Base-by-base conservation (phyloP, 1,140 invertebrate genomes). In the Zaprionus taronus region DNA sequence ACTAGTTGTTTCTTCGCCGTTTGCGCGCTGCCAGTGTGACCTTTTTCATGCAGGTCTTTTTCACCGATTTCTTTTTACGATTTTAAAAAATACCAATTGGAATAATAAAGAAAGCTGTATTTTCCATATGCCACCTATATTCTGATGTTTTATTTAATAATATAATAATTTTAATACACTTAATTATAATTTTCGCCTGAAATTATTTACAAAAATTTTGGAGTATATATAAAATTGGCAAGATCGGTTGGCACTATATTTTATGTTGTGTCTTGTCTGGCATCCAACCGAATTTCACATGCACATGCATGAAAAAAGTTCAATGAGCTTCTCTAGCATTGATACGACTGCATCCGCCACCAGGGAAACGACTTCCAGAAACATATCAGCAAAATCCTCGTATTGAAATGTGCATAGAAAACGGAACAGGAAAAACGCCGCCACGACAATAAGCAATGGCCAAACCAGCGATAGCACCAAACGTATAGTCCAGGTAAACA, bases 381-480 rank as follows among this genome's bases (percentile, higher is more conserved):
- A 5, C 12, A 80, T 5, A 4, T 84, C 67, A n/a, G 15, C 1
- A 4, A 83, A 0, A 31, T 67, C 76, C 1, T 28, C 17, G 7
- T 22, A 12, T 6, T 63, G 51, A 12, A 56, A 74, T 28, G 56
- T 12, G 17, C 17, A 15, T 6, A 87, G 34, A 4, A 64, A 71
- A 20, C 67, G 57, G 17, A 75, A 73, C 6, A 84, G 7, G 20
- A 84, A 61, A 3, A 79, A 38, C 0, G 71, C 81, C 2, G 7
- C 17, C n/a, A 71, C 22, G 31, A 73, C 62, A 5, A 79, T 22
- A 4, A 79, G n/a, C 17, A 89, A 41, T 11, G 81, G 81, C 68
- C 67, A 81, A 2, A 81, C 47, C 5, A 89, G 44, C 1, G 74
- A 73, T 1, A 89, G 6, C 26, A 84, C 1, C n/a, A 76, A 66